Base-by-base conservation (phyloP, 2,888 invertebrate species). In the Mimachlamys varia region DNA sequence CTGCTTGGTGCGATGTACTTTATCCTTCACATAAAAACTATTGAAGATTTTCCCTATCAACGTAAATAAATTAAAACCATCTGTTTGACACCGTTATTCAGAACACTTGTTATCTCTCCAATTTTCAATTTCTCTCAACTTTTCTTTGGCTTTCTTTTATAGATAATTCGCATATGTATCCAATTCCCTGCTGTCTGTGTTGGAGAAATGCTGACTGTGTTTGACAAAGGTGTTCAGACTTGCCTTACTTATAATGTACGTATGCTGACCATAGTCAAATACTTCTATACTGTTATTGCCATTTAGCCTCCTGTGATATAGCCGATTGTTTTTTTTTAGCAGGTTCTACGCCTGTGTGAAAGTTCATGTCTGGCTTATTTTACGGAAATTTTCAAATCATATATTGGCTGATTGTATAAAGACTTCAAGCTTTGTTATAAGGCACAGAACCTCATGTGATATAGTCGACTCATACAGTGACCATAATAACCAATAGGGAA, bases 61-160 rank as follows among this genome's bases (percentile, higher is more conserved):
- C 76, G 12, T 12, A 76, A 76, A 76, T 76, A 76, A 33, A 76
- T 76, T 76, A 76, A 76, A 76, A 76, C 76, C 76, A 76, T 27
- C 76, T 76, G 76, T 76, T 76, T 76, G 76, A 76, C 76, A 76
- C 76, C 2, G 76, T 76, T 76, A 76, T 33, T 76, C 76, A 33
- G 22, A 76, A 76, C 76, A 76, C 10, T 76, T 76, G 76, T 76
- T 76, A 76, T 76, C 76, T 76, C 76, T 76, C 76, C 76, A 76
- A 76, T 76, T 76, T 76, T 76, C 76, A 76, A 76, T 76, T 76
- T 76, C 76, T 62, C 62, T 62, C n/a, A 62, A 62, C n/a, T 19
- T 76, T 76, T 13, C 33, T 27, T 76, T 76, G 22, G 76, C 33
- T 27, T 76, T 15, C 33, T 76, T 27, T 33, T 13, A 76, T 76